Conservation (phyloP, 2,113 vertebrate genomes). For the Heloderma charlesbogerti region DNA sequence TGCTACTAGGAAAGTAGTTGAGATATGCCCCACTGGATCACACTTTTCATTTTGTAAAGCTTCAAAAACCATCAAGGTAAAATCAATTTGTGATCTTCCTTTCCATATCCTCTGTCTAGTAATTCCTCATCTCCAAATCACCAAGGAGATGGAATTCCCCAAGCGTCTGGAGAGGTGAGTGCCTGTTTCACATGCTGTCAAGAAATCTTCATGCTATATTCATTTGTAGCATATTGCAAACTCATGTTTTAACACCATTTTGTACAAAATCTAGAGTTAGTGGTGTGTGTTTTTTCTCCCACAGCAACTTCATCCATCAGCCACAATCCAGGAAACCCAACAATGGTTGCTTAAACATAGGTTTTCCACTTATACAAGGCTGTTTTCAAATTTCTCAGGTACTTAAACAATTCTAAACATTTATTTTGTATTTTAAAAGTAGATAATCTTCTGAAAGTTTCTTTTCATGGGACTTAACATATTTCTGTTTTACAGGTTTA, state of each 20-base stretch:
- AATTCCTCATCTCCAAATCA: slow-evolving; percentile 97
- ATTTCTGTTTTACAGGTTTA: background rate
- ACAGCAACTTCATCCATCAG: slow-evolving; percentile 90
- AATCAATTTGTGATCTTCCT: slow-evolving; percentile 11
- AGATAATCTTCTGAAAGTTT: slow-evolving; percentile 1
- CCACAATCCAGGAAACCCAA: slow-evolving; percentile 92
- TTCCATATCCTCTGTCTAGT: slow-evolving; percentile 69
- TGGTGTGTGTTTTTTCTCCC: background rate
- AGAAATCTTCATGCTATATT: background rate
- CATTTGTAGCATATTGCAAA: background rate
- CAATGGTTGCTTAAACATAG: slow-evolving; percentile 94
- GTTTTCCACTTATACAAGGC: slow-evolving; percentile 88
- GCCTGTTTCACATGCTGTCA: background rate
- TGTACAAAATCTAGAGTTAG: background rate
- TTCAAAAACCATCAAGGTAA: background rate
- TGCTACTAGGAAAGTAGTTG: background rate
- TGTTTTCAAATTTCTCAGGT: slow-evolving; percentile 98
- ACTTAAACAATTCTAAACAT: slow-evolving; percentile 40
- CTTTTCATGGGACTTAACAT: background rate
- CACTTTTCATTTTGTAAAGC: background rate
- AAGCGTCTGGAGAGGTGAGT: slow-evolving; percentile 86
- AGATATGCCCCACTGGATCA: background rate
- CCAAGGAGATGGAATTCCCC: slow-evolving; percentile 88
- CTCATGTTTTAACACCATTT: background rate
- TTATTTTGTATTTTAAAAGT: background rate